phyloP scores from a whole-genome alignment of 2,797 vertebrate species.

The Fringilla coelebs region DNA sequence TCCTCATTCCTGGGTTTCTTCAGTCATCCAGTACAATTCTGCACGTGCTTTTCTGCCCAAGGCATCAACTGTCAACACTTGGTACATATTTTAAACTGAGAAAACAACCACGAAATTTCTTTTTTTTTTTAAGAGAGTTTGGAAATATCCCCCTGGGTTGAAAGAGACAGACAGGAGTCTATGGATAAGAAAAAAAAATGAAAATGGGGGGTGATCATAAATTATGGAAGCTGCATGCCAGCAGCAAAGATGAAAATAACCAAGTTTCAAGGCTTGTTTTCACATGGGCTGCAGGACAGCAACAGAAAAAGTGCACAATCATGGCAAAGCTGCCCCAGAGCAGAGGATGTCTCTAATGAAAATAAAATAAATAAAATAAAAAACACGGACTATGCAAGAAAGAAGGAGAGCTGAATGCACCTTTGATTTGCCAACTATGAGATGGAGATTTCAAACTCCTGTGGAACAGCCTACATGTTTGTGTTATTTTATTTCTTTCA shows the following conservation, averaged over 20 bases:
- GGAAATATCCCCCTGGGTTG: slow-evolving; percentile 30
- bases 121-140: background rate
- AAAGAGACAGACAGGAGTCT: background rate
- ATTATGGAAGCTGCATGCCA: background rate
- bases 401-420: background rate
- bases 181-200: background rate
- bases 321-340: background rate
- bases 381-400: background rate
- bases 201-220: background rate
- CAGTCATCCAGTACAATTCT: background rate
- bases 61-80: slow-evolving; percentile 54
- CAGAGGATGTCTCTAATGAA: background rate
- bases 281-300: background rate
- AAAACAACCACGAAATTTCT: slow-evolving; percentile 39
- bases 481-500: background rate
- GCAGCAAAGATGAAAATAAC: background rate
- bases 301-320: background rate
- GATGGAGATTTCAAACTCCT: background rate
- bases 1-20: background rate
- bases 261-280: background rate
- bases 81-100: slow-evolving; percentile 24
- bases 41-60: slow-evolving; percentile 43
- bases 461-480: background rate
- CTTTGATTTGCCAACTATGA: background rate
- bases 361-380: background rate